Base-by-base conservation (phyloP, 2,888 invertebrate genomes). In the Parochlus steinenii region DNA sequence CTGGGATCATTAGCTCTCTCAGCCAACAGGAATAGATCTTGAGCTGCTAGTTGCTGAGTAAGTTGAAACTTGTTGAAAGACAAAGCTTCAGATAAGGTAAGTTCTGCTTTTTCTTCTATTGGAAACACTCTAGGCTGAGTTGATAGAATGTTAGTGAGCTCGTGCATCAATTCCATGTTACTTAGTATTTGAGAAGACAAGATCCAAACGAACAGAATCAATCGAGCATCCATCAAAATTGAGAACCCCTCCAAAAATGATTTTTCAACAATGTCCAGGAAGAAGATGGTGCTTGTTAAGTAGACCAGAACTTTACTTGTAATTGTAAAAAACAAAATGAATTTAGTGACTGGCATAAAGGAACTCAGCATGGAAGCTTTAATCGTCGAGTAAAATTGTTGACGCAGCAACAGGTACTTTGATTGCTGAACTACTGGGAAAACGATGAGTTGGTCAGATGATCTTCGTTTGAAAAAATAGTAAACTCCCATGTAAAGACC, bases 361-460 rank as follows among this genome's bases (percentile, higher is more conserved):
- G 79, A 69, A 42, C 63, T 62, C 25, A 55, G 49, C 40, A 74
- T 62, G 12, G 76, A 71, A 38, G 61, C 60, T 17, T 70, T 65
- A 5, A 81, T 43, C 20, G 73, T 62, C 3, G 61, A 53, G 31
- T 61, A 58, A 6, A 79, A 48, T 1, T 67, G 62, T 18, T 68
- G 56, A 47, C 74, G 72, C 12, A 81, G 63, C 47, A 74, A 71
- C 4, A 71, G 62, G 42, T 77, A 65, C 49, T 77, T 80, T 27
- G 67, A 65, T 52, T 74, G 73, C 41, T 76, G 72, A 11, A 78
- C 64, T n/a, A 75, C 67, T 6, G 78, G 71, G 50, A 80, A 82
- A 17, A 65, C 58, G 1, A 81, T 57, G 59, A 41, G 67, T 63
- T 7, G 58, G 52, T 15, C 65, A 64, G 31, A 65, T 61, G 24